phyloP scores from a whole-genome alignment of 2,888 invertebrate species.

The Zonitis immaculata region DNA sequence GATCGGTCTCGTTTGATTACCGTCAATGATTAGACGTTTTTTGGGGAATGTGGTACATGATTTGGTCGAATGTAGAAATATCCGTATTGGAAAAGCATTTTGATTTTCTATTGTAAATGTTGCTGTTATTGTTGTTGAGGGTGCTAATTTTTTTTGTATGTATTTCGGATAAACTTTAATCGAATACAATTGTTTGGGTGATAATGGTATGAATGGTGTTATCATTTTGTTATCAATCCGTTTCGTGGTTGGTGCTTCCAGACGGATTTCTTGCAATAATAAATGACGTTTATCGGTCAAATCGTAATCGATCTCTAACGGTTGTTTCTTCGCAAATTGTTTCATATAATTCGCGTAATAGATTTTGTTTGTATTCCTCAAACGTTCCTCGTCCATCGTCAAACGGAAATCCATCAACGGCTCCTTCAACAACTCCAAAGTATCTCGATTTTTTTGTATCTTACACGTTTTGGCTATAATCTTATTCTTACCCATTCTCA shows the following conservation, averaged over 20 bases:
- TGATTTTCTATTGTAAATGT: constrained; percentile 41
- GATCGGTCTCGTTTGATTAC: constrained; percentile 24
- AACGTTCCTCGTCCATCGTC: constrained; percentile 21
- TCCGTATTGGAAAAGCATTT: constrained; percentile 43
- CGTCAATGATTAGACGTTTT: constrained; percentile 23
- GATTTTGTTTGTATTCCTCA: constrained; percentile 21
- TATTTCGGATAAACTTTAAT: constrained; percentile 44
- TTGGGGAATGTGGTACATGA: constrained; percentile 29
- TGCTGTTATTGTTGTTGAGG: constrained; percentile 34
- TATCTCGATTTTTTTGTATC: constrained; percentile 14
- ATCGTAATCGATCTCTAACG: constrained; percentile 8
- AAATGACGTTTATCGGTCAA: constrained; percentile 16
- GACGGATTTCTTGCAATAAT: constrained; percentile 6
- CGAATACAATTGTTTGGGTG: constrained; percentile 46
- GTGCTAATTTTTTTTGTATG: constrained; percentile 36
- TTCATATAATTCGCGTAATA: constrained; percentile 19
- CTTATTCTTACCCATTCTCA: constrained; percentile 13
- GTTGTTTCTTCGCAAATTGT: not conserved
- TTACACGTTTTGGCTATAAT: constrained; percentile 4
- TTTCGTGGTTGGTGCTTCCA: not conserved
- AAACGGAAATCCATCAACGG: constrained; percentile 29
- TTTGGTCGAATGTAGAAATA: constrained; percentile 25
- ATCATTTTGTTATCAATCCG: not conserved
- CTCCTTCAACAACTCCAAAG: constrained; percentile 36
- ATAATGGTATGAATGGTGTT: constrained; percentile 37